A percentile compares a stretch with the other conserved stretches of the same genome.
Conservation (phyloP, 2,888 invertebrate species). For the Caenorhabditis sulstoni region DNA sequence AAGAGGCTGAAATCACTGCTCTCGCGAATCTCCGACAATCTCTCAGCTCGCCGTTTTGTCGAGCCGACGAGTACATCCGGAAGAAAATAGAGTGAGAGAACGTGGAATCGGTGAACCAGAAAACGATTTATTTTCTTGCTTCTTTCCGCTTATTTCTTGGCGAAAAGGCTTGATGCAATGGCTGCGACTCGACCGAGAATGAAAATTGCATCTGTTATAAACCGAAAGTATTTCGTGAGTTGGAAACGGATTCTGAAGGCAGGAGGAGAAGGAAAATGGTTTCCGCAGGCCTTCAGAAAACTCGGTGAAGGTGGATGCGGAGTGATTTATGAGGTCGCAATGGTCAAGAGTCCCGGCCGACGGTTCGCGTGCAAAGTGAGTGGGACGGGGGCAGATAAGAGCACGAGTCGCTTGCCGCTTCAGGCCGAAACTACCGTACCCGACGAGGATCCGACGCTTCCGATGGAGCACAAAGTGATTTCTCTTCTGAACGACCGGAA, state of each 20-base stretch:
- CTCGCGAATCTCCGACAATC: conserved; percentile 39
- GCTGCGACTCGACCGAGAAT: conserved; percentile 55
- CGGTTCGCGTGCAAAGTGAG: conserved; percentile 57
- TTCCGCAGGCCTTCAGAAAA: conserved; percentile 61
- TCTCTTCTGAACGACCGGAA: conserved; percentile 50
- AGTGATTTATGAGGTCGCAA: conserved; percentile 63
- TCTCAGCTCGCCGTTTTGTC: conserved; percentile 13
- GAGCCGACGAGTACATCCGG: conserved; percentile 13
- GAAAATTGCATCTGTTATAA: conserved; percentile 58
- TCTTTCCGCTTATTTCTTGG: conserved; percentile 28
- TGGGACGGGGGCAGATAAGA: background rate
- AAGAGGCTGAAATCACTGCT: conserved; percentile 44
- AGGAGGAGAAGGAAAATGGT: background rate
- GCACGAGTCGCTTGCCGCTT: background rate
- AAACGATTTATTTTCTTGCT: conserved; percentile 3
- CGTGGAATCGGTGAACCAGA: background rate
- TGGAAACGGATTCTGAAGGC: background rate
- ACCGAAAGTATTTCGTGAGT: conserved; percentile 58
- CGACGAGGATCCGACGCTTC: conserved; percentile 62
- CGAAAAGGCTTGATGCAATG: conserved; percentile 22
- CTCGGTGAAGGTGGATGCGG: conserved; percentile 67
- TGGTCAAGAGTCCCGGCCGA: conserved; percentile 47
- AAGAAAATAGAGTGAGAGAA: background rate
- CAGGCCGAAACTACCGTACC: conserved; percentile 59
- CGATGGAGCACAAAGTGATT: conserved; percentile 61